phyloP scores from a whole-genome alignment of 2,797 vertebrate species.

The Delichon dasypus region DNA sequence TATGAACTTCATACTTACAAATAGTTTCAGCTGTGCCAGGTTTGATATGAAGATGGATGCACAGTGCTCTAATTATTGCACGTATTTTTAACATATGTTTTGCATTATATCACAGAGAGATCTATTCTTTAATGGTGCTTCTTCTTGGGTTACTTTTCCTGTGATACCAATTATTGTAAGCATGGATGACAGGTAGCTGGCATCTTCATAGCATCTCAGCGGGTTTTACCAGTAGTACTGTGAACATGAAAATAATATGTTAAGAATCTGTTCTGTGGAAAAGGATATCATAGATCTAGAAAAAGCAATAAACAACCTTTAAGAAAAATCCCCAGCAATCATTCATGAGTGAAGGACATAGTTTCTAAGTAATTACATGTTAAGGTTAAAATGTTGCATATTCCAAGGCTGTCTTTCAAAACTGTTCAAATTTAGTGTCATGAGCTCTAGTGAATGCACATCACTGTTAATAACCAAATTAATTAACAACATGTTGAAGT shows the following conservation, averaged over 20 bases:
- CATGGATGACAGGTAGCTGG: constrained; percentile 55
- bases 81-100: constrained; percentile 56
- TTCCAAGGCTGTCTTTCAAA: not conserved
- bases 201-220: constrained; percentile 69
- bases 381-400: not conserved
- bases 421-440: not conserved
- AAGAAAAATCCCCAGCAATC: not conserved
- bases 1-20: not conserved
- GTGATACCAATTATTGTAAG: constrained; percentile 71
- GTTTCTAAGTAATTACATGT: constrained; percentile 17
- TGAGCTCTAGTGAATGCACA: not conserved
- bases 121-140: constrained; percentile 61
- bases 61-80: constrained; percentile 44
- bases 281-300: not conserved
- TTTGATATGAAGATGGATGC: constrained; percentile 12
- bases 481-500: constrained; percentile 1
- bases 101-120: constrained; percentile 67
- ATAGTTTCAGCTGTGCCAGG: not conserved
- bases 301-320: not conserved
- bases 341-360: not conserved
- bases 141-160: constrained; percentile 68
- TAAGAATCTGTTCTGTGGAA: not conserved
- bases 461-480: constrained; percentile 18
- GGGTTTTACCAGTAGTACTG: constrained; percentile 60
- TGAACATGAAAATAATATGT: constrained; percentile 46